phyloP scores from a whole-genome alignment of 2,113 vertebrate species.

The Notiomystis cincta region DNA sequence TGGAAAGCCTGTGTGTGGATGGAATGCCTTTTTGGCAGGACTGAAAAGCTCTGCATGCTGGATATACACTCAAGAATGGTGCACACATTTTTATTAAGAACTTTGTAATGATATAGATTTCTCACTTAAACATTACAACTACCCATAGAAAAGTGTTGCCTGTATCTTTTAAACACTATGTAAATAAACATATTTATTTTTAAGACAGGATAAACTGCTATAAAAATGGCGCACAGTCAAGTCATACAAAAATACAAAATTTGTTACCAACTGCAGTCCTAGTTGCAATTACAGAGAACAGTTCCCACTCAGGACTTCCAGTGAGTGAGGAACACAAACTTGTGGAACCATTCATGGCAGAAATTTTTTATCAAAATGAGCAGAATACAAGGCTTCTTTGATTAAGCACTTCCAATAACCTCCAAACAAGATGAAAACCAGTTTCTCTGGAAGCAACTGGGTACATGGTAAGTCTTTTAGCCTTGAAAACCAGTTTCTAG shows the following conservation, averaged over 20 bases:
- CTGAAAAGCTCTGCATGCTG: constrained; percentile 16
- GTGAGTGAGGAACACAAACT: constrained; percentile 52
- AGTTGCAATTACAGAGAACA: constrained; percentile 72
- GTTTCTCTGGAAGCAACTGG: constrained; percentile 26
- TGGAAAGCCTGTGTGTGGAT: neutral
- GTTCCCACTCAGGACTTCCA: constrained; percentile 49
- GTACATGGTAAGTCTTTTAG: neutral
- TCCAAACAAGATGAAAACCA: constrained; percentile 22
- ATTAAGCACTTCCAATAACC: constrained; percentile 21
- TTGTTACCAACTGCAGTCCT: constrained; percentile 73
- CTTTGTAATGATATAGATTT: constrained; percentile 35
- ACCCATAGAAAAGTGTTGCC: constrained; percentile 65
- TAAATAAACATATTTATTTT: constrained; percentile 77
- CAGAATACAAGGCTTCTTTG: constrained; percentile 53
- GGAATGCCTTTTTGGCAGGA: constrained; percentile 13
- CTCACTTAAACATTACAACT: constrained; percentile 65
- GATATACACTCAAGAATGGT: constrained; percentile 24
- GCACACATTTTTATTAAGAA: constrained; percentile 20
- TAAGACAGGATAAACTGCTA: constrained; percentile 76
- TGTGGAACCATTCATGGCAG: constrained; percentile 31
- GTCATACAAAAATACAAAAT: constrained; percentile 84
- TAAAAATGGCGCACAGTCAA: constrained; percentile 80
- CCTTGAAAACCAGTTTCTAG: constrained; percentile 48
- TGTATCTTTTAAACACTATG: constrained; percentile 72
- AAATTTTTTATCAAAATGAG: constrained; percentile 59